Evolutionary conservation across 2,113 vertebrate species (phyloP).

Genomic region (Pseudopipra pipra): DNA sequence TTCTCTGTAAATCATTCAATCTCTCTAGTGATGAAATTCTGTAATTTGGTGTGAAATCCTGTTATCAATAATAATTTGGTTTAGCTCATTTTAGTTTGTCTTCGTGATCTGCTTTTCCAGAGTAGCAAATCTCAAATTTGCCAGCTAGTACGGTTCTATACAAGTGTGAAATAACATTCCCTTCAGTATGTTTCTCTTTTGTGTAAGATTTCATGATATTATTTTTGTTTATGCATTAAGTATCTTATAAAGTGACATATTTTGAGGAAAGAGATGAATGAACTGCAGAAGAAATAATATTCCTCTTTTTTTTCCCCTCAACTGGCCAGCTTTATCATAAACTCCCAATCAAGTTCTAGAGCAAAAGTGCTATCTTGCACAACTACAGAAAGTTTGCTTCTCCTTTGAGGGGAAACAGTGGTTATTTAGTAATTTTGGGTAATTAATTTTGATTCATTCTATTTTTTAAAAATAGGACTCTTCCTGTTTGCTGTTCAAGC

Average conservation of each 20-base stretch:
- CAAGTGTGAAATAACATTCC: background rate
- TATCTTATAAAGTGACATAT: background rate
- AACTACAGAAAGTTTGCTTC: background rate
- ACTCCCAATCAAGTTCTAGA: background rate
- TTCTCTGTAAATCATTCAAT: background rate
- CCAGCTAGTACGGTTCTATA: background rate
- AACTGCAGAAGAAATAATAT: background rate
- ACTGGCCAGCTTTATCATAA: background rate
- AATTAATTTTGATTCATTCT: background rate
- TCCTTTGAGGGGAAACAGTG: background rate
- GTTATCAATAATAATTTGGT: background rate
- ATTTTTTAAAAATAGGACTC: background rate
- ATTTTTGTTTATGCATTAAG: background rate
- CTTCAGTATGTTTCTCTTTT: background rate
- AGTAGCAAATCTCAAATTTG: background rate
- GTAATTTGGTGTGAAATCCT: constrained; percentile 8
- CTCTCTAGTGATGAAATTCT: background rate
- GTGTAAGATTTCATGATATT: background rate
- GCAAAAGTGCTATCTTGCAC: background rate
- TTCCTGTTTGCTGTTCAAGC: background rate
- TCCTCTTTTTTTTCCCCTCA: background rate
- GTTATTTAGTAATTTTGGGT: background rate
- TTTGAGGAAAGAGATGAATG: background rate
- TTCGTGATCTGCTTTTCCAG: background rate
- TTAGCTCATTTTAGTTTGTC: background rate